Percentiles rank a stretch among this genome's conserved stretches.
Evolutionary conservation across 2,113 vertebrate species (phyloP).

Genomic region (Lophura nycthemera): DNA sequence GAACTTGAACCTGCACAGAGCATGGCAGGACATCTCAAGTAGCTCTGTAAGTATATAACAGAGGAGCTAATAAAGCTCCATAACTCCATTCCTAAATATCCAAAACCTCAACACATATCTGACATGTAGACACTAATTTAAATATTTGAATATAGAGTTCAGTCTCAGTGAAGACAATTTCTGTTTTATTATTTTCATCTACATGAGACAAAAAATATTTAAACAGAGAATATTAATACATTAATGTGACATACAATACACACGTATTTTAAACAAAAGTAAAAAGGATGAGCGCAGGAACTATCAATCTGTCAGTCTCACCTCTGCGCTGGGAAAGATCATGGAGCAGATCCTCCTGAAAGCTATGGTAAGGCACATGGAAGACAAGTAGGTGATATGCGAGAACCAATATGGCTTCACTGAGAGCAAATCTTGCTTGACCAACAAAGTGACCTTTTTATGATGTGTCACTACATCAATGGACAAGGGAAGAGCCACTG

Average conservation of each 20-base stretch:
- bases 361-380: too few relatives aligned
- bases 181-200: not conserved
- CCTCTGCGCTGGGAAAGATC: too few relatives aligned
- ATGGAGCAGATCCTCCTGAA: too few relatives aligned
- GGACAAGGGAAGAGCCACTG: too few relatives aligned
- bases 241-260: accelerated
- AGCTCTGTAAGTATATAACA: accelerated
- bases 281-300: too few relatives aligned
- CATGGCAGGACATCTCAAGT: not conserved
- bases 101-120: not conserved
- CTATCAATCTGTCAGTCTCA: too few relatives aligned
- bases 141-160: not conserved
- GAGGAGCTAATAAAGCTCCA: not conserved
- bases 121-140: not conserved
- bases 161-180: not conserved
- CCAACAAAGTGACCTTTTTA: too few relatives aligned
- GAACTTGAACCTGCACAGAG: not conserved
- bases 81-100: not conserved
- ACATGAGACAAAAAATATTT: accelerated
- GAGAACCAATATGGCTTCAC: too few relatives aligned
- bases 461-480: too few relatives aligned
- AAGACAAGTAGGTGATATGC: too few relatives aligned
- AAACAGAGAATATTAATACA: accelerated
- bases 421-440: too few relatives aligned
- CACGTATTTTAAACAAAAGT: too few relatives aligned